These are phyloP conservation scores for Narcine bancroftii DNA, from an alignment of 2,113 vertebrate species.

Conservation along the genomic window DNA sequence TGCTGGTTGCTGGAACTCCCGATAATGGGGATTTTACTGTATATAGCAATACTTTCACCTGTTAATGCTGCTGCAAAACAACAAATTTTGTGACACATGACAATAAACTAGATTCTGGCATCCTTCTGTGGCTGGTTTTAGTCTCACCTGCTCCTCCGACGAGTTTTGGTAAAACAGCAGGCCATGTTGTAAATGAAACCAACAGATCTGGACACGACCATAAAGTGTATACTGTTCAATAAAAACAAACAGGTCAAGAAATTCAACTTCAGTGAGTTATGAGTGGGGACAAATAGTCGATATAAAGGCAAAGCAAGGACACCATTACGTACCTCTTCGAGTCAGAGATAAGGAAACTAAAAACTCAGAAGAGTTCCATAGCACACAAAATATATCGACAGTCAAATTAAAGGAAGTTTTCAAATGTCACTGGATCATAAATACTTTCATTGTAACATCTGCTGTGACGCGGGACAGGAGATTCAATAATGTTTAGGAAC, in stretches of 20 bases:
- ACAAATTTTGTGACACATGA: no score
- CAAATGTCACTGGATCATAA: neutral
- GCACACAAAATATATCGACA: no score
- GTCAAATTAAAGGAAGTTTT: no score
- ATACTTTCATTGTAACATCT: neutral
- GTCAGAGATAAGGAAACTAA: neutral
- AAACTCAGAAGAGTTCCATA: no score
- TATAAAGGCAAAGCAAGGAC: neutral
- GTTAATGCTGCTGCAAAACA: no score
- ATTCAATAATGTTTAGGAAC: no score
- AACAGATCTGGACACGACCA: slow-evolving; percentile 76
- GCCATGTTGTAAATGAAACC: slow-evolving; percentile 78
- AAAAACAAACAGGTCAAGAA: slow-evolving; percentile 38
- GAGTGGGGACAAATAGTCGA: neutral
- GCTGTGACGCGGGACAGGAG: neutral
- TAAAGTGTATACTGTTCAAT: slow-evolving; percentile 73
- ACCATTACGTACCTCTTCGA: neutral
- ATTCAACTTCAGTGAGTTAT: neutral
- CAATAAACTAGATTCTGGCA: no score
- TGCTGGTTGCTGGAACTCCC: no score
- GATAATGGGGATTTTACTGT: no score
- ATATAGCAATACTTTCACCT: no score
- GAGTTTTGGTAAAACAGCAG: slow-evolving; percentile 79
- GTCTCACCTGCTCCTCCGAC: slow-evolving; percentile 81
- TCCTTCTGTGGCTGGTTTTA: neutral